Percentiles rank a stretch among this genome's conserved stretches.
phyloP scores from a whole-genome alignment of 2,797 vertebrate genomes.

The Artibeus lituratus region DNA sequence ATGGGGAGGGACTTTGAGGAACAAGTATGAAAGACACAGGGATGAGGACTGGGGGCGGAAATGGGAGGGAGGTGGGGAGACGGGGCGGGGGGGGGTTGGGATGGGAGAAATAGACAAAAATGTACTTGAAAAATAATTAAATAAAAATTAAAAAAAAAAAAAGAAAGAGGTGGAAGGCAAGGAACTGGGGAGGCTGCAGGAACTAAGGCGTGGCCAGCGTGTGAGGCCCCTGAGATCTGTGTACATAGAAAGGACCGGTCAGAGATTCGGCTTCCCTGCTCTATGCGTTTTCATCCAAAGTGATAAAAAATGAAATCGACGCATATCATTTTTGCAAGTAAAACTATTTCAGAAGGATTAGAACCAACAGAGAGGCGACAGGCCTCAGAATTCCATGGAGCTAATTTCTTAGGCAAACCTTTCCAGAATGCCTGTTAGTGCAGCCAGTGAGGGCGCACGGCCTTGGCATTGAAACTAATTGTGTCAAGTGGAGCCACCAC shows the following conservation, averaged over 20 bases:
- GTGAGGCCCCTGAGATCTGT: neutral
- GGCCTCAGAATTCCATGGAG: neutral
- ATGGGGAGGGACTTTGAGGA: too few species aligned
- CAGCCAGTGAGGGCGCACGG: neutral
- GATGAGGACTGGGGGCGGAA: too few species aligned
- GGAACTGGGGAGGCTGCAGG: neutral
- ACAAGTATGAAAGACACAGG: too few species aligned
- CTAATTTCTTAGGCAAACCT: conserved; percentile 15
- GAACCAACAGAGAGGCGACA: neutral
- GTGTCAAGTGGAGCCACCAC: neutral
- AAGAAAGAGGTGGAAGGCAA: neutral
- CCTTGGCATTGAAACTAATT: neutral
- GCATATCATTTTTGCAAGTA: neutral
- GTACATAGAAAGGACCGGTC: neutral
- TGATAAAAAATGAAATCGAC: neutral
- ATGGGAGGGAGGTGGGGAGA: too few species aligned
- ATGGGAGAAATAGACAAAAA: too few species aligned
- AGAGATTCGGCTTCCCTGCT: neutral
- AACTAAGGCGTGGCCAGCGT: neutral
- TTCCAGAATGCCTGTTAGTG: neutral
- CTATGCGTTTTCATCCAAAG: neutral
- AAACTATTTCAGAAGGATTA: neutral
- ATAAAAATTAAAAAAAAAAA: too few species aligned
- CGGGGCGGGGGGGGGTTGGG: too few species aligned
- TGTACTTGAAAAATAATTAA: too few species aligned